Percentiles rank a stretch among this genome's conserved stretches.
These are phyloP conservation scores for Thinocorus orbignyianus DNA, from an alignment of 2,113 vertebrate species.

Conservation along the genomic window DNA sequence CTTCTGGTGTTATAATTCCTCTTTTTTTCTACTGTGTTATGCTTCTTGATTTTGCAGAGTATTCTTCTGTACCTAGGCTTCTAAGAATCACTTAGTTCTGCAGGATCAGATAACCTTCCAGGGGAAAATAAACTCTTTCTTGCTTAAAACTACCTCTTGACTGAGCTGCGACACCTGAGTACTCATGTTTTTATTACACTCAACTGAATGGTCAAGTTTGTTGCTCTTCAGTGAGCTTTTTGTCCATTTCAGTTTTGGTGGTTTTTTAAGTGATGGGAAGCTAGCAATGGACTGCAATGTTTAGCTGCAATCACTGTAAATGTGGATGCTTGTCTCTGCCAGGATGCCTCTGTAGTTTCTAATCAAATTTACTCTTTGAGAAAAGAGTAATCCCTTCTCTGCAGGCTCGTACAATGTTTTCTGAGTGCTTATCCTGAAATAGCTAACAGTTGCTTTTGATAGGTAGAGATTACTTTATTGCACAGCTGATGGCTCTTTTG, in stretches of 20 bases:
- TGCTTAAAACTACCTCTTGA: neutral
- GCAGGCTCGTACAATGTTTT: neutral
- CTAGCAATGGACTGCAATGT: fast-evolving
- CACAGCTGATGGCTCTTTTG: neutral
- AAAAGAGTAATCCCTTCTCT: neutral
- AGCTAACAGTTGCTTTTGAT: neutral
- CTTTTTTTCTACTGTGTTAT: neutral
- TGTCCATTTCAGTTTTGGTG: fast-evolving
- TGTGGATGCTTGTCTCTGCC: neutral
- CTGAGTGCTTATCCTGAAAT: neutral
- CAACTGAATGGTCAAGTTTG: fast-evolving
- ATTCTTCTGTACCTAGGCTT: neutral
- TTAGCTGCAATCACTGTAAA: fast-evolving
- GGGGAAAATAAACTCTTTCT: neutral
- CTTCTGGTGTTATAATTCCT: neutral
- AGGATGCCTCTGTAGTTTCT: neutral
- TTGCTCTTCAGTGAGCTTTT: neutral
- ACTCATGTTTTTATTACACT: fast-evolving
- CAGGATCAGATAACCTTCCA: neutral
- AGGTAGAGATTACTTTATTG: neutral
- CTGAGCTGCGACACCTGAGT: fast-evolving
- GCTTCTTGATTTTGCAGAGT: neutral
- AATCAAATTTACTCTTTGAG: neutral
- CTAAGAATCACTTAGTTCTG: neutral
- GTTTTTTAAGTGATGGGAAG: neutral